Base-by-base conservation (phyloP, 2,888 invertebrate species). In the Euzophera pinguis region DNA sequence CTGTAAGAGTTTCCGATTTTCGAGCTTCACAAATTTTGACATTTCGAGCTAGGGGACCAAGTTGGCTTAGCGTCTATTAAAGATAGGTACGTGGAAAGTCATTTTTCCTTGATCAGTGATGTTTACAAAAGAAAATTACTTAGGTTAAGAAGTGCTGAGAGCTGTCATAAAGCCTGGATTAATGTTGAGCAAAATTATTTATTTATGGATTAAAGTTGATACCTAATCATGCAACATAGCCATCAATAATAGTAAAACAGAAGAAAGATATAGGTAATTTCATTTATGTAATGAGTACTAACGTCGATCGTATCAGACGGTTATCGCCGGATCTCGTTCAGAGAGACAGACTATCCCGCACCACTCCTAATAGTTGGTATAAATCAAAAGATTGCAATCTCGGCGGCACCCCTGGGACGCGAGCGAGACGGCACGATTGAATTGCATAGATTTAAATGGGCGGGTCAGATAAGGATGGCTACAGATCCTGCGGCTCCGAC, bases 321-420 rank as follows among this genome's bases (percentile, higher is more conserved):
- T 85, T 89, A 89, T 88, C 89, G 77, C 64, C 62, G 66, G 71
- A 88, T 87, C 84, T 81, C 78, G 78, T 73, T 78, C 74, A 67
- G 64, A 80, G 78, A 86, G 84, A 88, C 87, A 80, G 81, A 87
- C 81, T 79, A 84, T 80, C 83, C 87, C 81, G 79, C 79, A 78
- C 71, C 79, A 79, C 81, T 88, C 88, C 90, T 90, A 90, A 90
- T 90, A 90, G 89, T 90, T 87, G 87, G 85, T 87, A 90, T 90
- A 90, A 90, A 90, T 90, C 90, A 90, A 89, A 90, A 90, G 90
- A 90, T 90, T 88, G 88, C 90, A 88, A 89, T 90, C 89, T 88
- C 82, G 75, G 75, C 81, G 81, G 88, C 87, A 88, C 90, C 89
- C 90, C 85, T 84, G 90, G 86, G 90, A 90, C 71, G 75, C 82